Percentiles rank a stretch among this genome's conserved stretches.
Conservation (phyloP, 2,113 vertebrate species). For the Diadophis punctatus region DNA sequence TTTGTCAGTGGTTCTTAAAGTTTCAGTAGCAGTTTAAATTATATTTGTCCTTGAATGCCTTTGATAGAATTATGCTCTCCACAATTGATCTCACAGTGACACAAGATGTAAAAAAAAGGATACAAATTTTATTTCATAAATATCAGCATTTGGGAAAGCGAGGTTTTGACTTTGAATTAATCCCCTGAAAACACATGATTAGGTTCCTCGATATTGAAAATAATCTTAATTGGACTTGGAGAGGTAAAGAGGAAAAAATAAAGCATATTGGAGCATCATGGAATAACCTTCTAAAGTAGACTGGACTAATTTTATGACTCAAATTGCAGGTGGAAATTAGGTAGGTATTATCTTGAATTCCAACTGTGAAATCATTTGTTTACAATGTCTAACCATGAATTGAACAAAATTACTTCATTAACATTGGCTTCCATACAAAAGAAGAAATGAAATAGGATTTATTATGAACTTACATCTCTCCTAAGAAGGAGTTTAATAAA, state of each 20-base stretch:
- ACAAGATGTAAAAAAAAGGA: background rate
- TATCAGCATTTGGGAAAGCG: background rate
- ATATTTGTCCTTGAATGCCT: background rate
- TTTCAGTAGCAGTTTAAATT: background rate
- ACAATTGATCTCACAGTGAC: background rate
- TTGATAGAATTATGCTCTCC: rapidly evolving
- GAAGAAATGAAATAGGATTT: background rate
- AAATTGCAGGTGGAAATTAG: conserved; percentile 18
- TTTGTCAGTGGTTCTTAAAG: background rate
- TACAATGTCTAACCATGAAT: conserved; percentile 10
- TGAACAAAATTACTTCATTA: conserved; percentile 18
- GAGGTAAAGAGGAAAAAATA: background rate
- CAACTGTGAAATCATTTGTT: conserved; percentile 23
- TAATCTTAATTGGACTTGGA: conserved; percentile 22
- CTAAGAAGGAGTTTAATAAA: background rate
- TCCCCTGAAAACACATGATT: conserved; percentile 5
- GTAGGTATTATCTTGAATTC: conserved; percentile 6
- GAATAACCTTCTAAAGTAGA: background rate
- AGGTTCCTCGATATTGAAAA: conserved; percentile 10
- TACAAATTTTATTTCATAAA: background rate
- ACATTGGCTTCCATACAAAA: conserved; percentile 6
- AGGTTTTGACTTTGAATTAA: background rate
- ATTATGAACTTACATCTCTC: conserved; percentile 23
- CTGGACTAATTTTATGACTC: conserved; percentile 12
- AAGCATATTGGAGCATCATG: background rate